A percentile compares a stretch with the other conserved stretches of the same genome.
phyloP scores from a whole-genome alignment of 2,888 invertebrate species.

The Thymelicus sylvestris region DNA sequence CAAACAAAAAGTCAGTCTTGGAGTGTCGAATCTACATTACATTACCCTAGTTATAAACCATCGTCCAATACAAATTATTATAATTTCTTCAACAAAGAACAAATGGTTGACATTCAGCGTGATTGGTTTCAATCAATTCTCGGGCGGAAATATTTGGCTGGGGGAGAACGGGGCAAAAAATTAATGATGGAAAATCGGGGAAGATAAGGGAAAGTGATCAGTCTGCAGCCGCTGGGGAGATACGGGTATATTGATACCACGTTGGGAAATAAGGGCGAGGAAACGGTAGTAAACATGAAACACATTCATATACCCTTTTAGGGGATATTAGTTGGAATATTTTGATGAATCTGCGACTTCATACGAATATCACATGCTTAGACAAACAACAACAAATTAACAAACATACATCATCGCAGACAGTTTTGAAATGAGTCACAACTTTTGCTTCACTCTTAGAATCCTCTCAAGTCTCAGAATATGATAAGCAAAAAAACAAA shows the following conservation, averaged over 20 bases:
- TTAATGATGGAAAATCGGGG: slow-evolving; percentile 69
- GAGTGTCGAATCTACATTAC: background rate
- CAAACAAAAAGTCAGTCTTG: too few species aligned
- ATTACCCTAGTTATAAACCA: background rate
- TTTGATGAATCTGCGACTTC: too few species aligned
- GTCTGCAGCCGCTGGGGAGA: slow-evolving; percentile 50
- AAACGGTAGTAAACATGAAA: background rate
- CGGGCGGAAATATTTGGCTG: slow-evolving; percentile 51
- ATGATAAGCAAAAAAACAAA: too few species aligned
- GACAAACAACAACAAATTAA: too few species aligned
- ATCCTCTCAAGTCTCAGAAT: too few species aligned
- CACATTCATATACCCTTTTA: background rate
- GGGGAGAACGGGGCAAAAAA: slow-evolving; percentile 60
- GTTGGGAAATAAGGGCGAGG: slow-evolving; percentile 44
- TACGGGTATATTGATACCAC: slow-evolving; percentile 59
- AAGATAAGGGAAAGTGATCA: slow-evolving; percentile 62
- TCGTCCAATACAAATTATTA: slow-evolving; percentile 48
- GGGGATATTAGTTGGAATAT: background rate
- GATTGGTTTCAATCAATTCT: slow-evolving; percentile 71
- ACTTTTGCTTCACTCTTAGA: too few species aligned
- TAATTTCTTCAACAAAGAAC: slow-evolving; percentile 52
- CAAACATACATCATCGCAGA: too few species aligned
- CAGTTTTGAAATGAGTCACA: too few species aligned
- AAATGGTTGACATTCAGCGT: slow-evolving; percentile 59
- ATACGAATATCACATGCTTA: too few species aligned